Base-by-base conservation (phyloP, 2,797 vertebrate species). In the Sternotherus odoratus region DNA sequence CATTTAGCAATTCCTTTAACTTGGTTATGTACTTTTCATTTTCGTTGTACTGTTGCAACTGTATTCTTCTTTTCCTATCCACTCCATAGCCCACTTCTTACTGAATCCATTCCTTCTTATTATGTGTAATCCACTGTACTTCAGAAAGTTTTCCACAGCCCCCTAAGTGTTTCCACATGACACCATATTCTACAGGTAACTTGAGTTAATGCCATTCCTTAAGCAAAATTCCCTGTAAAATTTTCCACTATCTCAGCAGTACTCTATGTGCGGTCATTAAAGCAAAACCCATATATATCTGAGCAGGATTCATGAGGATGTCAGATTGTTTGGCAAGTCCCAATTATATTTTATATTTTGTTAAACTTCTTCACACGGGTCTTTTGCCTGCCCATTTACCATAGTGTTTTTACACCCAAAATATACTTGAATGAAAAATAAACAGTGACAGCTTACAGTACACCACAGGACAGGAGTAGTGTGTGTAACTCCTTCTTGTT, bases 91-190 rank as follows among this genome's bases (percentile, higher is more conserved):
- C 93, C 39, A 75, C 93, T 95, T 89, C 79, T 95, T 93, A 95
- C 96, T 89, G 96, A 87, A 95, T 97, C 96, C 95, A 95, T 93
- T 96, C 54, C 81, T 94, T 90, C 90, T 96, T 96, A 91, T 96
- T 74, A 81, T 19, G 91, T 81, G 91, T 95, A 98, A 95, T 56
- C 96, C 95, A 96, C 95, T 95, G 91, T 95, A 97, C 98, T 98
- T 98, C 97, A 98, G 97, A 98, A 97, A 97, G 96, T 97, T 98
- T 98, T 98, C 98, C 97, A 98, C 97, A 98, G 96, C 95, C 96
- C 96, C 91, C 92, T 98, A 98, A 98, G 95, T 97, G 96, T 96
- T 98, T 98, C 98, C 98, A 98, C 97, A 98, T 98, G 97, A 98
- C 92, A 94, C 94, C 79, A 84, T 94, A 86, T 96, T 98, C 97